These are phyloP conservation scores for Distichodus sexfasciatus DNA, from an alignment of 2,797 vertebrate species.

Conservation along the genomic window DNA sequence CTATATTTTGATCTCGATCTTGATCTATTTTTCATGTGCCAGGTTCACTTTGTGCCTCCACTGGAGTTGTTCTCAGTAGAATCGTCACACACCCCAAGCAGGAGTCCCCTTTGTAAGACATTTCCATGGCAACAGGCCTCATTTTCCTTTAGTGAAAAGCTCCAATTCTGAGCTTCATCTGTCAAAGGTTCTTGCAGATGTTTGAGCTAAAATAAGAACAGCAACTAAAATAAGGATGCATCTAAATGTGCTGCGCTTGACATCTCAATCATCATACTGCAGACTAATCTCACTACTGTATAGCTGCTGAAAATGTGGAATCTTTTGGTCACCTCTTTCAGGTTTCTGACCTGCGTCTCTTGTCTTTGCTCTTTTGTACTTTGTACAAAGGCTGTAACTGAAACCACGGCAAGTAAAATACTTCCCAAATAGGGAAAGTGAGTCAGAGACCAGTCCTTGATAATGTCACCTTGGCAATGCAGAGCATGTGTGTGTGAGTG, in stretches of 20 bases:
- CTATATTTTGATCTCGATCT: no score
- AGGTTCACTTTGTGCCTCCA: background rate
- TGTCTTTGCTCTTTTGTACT: background rate
- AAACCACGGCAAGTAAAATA: constrained; percentile 13
- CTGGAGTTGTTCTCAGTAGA: constrained; percentile 29
- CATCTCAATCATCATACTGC: background rate
- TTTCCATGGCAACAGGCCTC: constrained; percentile 61
- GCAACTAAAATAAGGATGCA: background rate
- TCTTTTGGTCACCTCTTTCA: background rate
- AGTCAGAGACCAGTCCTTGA: background rate
- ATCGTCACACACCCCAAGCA: constrained; percentile 16
- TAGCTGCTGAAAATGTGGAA: background rate
- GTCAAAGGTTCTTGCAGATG: constrained; percentile 28
- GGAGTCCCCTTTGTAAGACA: constrained; percentile 43
- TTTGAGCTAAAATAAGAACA: background rate
- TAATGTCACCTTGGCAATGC: constrained; percentile 27
- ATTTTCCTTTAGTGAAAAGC: constrained; percentile 47
- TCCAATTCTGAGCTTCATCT: no score
- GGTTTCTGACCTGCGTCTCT: background rate
- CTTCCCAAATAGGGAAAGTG: background rate
- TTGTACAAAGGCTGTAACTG: background rate
- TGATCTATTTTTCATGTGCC: no score
- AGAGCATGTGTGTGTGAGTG: background rate
- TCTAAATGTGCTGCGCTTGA: background rate
- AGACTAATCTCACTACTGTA: background rate